Base-by-base conservation (phyloP, 35 echinoderm and acorn worm species). In the Ptychodera flava region DNA sequence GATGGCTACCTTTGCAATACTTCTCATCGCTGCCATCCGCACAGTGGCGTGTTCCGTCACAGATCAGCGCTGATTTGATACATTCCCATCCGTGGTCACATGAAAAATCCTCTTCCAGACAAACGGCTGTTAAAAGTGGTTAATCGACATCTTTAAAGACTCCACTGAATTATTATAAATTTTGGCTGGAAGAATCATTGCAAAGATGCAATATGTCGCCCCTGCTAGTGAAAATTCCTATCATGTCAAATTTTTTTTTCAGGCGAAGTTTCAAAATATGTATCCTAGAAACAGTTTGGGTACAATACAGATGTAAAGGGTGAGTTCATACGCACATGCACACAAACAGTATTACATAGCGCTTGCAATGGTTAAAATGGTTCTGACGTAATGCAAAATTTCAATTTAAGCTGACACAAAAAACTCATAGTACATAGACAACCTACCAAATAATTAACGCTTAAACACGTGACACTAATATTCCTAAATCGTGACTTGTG, bases 31-130 rank as follows among this genome's bases (percentile, higher is more conserved):
- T 91, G 15, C 79, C 33, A 35, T 83, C 82, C 22, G 33, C 33
- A 36, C 89, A 91, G 29, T 91, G 84, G n/a, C 80, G 85, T 0
- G 82, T 52, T 1, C 84, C 89, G 35, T 91, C 89, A 75, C 89
- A 91, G 1, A 85, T 28, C 16, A 91, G 84, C 75, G 81, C 86
- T 31, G 37, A 38, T 76, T 91, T 91, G 22, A 91, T 52, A 33
- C 89, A 91, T 12, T 78, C 29, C 32, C n/a, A 32, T 38, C 79
- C 31, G 33, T 82, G 33, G 27, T 15, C 31, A 76, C 89, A 91
- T 15, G 36, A 29, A 36, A 91, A 91, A 82, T 91, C 89, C 33
- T 82, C 79, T 1, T 91, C 78, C 27, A 86, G 36, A 52, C 89
- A 91, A 0, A 79, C 83, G 29, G 84, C 89, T 91, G 45, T 64